Percentiles rank a stretch among this genome's conserved stretches.
These are phyloP conservation scores for Manacus vitellinus DNA, from an alignment of 2,113 vertebrate species.

Conservation along the genomic window DNA sequence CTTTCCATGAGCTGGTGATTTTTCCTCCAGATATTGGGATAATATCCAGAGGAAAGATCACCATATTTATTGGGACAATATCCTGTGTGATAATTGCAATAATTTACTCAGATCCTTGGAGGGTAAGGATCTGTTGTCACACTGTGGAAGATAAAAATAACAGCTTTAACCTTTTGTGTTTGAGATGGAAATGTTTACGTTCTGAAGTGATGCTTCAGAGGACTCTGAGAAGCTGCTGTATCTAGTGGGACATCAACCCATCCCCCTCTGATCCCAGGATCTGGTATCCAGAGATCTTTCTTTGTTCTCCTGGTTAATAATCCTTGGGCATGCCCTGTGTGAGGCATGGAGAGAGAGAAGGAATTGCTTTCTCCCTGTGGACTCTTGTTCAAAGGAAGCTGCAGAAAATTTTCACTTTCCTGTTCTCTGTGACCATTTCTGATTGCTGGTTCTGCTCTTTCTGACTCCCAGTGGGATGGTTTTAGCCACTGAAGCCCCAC, in stretches of 20 bases:
- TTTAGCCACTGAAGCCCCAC: background rate
- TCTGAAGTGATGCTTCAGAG: background rate
- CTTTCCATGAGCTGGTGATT: background rate
- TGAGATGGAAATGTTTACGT: background rate
- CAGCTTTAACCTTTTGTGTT: background rate
- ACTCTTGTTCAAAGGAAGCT: background rate
- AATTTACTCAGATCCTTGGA: background rate
- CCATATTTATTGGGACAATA: background rate
- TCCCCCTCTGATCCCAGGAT: background rate
- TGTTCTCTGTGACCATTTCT: background rate
- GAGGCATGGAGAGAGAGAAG: background rate
- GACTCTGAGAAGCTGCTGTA: background rate
- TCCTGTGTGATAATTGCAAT: background rate
- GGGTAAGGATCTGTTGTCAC: background rate
- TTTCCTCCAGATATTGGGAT: background rate
- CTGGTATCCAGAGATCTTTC: background rate
- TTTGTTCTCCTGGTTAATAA: background rate
- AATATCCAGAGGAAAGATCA: background rate
- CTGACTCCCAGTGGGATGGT: background rate
- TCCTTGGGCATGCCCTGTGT: background rate
- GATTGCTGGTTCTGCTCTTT: background rate
- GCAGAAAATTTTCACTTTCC: background rate
- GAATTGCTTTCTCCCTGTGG: background rate
- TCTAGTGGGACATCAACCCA: background rate
- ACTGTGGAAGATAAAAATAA: background rate